Percentiles rank a stretch among this genome's conserved stretches.
Conservation (phyloP, 2,797 vertebrate species). For the Esox masquinongy region DNA sequence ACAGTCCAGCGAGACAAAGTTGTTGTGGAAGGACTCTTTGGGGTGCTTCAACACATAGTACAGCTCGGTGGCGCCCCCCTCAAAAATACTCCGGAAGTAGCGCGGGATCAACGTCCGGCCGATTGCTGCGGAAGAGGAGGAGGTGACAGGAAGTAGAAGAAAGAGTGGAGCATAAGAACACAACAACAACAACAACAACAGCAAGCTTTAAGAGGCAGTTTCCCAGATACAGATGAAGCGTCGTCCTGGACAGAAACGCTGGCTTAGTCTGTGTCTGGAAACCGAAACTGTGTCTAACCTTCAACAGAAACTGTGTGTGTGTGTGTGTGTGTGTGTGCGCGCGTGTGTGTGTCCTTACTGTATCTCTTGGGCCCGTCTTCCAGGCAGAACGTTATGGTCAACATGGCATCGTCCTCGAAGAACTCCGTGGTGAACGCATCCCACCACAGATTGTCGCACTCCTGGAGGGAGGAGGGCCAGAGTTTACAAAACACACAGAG, state of each 20-base stretch:
- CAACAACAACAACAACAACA: background rate
- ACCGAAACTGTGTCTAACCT: no score
- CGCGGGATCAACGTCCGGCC: constrained; percentile 98
- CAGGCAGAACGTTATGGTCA: constrained; percentile 98
- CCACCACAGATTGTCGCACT: constrained; percentile 99
- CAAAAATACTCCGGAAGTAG: constrained; percentile 99
- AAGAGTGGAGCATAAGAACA: background rate
- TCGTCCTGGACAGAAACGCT: background rate
- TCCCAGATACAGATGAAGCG: background rate
- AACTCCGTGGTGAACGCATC: constrained; percentile 99
- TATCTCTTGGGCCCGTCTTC: constrained; percentile 99
- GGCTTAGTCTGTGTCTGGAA: background rate
- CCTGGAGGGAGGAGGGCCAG: constrained; percentile 68
- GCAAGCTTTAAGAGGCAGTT: background rate
- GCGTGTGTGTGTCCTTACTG: constrained; percentile 77
- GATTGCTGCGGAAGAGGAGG: constrained; percentile 78
- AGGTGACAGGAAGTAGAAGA: constrained; percentile 17
- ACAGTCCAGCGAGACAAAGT: constrained; percentile 96
- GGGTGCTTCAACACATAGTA: constrained; percentile 98
- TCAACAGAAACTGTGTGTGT: no score
- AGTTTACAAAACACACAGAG: background rate
- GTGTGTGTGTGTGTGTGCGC: background rate
- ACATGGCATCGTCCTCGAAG: constrained; percentile 97
- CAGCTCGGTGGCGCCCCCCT: constrained; percentile 96
- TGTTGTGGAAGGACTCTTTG: constrained; percentile 99